Evolutionary conservation across 1,140 invertebrate genomes (phyloP).

Genomic region (Phenacoccus solenopsis): DNA sequence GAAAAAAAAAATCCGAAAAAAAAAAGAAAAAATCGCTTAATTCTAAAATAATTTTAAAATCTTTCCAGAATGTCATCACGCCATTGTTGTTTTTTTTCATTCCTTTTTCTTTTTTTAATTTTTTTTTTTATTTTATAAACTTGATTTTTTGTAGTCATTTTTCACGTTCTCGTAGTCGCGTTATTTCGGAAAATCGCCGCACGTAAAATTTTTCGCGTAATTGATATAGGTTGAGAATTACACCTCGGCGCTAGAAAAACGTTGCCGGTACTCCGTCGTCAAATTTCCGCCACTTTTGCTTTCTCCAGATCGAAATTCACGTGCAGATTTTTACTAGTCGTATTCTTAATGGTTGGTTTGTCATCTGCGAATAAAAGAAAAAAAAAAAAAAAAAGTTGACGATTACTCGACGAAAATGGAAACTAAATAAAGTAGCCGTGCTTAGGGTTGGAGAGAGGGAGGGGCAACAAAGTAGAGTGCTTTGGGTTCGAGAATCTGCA

Average conservation of each 20-base stretch:
- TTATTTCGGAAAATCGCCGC: neutral
- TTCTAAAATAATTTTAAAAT: neutral
- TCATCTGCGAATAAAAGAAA: neutral
- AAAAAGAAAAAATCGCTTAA: neutral
- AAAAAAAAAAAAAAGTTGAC: neutral
- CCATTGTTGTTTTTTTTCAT: neutral
- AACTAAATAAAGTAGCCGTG: neutral
- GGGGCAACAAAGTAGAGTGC: neutral
- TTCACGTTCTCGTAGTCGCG: neutral
- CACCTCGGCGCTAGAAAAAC: neutral
- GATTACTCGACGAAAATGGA: neutral
- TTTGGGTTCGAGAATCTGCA: neutral
- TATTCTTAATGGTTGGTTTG: neutral
- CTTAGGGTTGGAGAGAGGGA: neutral
- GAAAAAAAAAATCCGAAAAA: neutral
- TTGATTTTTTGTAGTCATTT: too few species aligned
- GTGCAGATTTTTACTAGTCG: constrained; percentile 5
- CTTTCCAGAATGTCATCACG: neutral
- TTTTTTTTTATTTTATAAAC: too few species aligned
- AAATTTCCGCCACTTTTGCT: neutral
- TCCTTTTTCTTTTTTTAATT: neutral
- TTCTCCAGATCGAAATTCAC: constrained; percentile 1
- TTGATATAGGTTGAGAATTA: neutral
- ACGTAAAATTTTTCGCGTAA: neutral
- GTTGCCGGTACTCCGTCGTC: neutral